Conservation (phyloP, 1,140 invertebrate genomes). For the Heterodera carotae region DNA sequence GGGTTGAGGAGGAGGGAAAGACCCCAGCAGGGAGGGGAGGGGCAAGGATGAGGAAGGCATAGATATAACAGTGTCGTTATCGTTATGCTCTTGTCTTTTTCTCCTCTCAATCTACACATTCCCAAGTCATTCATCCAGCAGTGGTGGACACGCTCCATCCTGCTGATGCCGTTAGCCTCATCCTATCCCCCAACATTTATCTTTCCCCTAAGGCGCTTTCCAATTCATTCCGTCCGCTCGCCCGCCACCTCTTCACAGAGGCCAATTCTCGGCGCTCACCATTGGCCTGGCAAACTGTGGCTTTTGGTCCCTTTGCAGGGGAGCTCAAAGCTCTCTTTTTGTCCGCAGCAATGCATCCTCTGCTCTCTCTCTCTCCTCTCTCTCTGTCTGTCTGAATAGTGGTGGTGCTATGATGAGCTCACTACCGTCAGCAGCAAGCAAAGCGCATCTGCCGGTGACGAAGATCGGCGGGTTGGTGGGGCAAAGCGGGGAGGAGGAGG, state of each 20-base stretch:
- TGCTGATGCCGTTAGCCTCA: not conserved
- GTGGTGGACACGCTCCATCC: not conserved
- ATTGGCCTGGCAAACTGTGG: not conserved
- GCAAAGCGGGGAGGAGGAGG: no score
- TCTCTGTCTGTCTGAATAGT: no score
- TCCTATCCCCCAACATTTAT: not conserved
- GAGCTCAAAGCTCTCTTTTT: not conserved
- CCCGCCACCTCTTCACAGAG: not conserved
- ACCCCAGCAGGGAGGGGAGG: not conserved
- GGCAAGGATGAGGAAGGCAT: not conserved
- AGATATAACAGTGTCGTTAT: not conserved
- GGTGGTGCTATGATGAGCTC: not conserved
- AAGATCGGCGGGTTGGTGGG: no score
- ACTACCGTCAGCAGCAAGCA: not conserved
- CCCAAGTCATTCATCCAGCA: not conserved
- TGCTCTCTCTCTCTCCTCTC: no score
- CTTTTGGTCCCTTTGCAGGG: slow-evolving; percentile 6
- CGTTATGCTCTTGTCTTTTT: not conserved
- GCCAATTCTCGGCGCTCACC: no score
- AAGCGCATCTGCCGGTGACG: not conserved
- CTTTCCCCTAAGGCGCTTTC: not conserved
- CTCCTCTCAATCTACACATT: not conserved
- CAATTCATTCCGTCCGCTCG: not conserved
- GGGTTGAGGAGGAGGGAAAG: not conserved
- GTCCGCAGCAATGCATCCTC: not conserved